Evolutionary conservation across 1,140 invertebrate genomes (phyloP).

Genomic region (Lasaia peninsularis): DNA sequence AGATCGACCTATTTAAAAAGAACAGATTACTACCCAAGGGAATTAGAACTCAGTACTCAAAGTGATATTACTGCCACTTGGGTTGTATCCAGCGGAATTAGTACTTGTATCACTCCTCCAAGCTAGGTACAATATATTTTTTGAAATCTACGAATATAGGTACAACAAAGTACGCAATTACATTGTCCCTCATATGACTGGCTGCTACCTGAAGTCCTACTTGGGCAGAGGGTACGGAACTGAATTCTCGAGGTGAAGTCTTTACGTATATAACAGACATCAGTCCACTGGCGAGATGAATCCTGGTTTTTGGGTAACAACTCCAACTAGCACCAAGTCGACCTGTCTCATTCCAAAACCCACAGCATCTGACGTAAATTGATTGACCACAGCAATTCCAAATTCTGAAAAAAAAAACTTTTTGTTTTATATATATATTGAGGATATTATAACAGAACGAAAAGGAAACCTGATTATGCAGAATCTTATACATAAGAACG

Average conservation of each 20-base stretch:
- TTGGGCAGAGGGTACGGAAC: constrained; percentile 28
- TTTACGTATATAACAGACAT: constrained; percentile 31
- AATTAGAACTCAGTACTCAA: too few relatives aligned
- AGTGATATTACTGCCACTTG: too few relatives aligned
- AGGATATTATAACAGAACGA: too few relatives aligned
- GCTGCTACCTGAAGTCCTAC: constrained; percentile 45
- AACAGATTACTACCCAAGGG: too few relatives aligned
- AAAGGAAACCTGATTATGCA: too few relatives aligned
- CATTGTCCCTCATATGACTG: constrained; percentile 43
- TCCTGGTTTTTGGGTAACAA: constrained; percentile 43
- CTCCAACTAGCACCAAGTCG: constrained; percentile 43
- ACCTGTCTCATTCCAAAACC: constrained; percentile 44
- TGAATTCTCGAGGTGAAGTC: constrained; percentile 31
- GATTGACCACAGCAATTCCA: constrained; percentile 37
- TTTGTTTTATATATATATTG: too few relatives aligned
- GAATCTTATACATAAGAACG: too few relatives aligned
- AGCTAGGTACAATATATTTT: constrained; percentile 33
- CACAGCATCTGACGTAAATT: constrained; percentile 45
- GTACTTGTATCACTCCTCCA: constrained; percentile 21
- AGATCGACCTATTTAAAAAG: too few relatives aligned
- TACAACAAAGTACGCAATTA: constrained; percentile 44
- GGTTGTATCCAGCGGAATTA: too few relatives aligned
- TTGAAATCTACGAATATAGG: constrained; percentile 44
- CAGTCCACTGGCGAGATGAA: constrained; percentile 44
- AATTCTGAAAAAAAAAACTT: constrained; percentile 32